Percentiles rank a stretch among this genome's conserved stretches.
Evolutionary conservation across 2,888 invertebrate species (phyloP).

Genomic region (Dicyrtoma fusca): DNA sequence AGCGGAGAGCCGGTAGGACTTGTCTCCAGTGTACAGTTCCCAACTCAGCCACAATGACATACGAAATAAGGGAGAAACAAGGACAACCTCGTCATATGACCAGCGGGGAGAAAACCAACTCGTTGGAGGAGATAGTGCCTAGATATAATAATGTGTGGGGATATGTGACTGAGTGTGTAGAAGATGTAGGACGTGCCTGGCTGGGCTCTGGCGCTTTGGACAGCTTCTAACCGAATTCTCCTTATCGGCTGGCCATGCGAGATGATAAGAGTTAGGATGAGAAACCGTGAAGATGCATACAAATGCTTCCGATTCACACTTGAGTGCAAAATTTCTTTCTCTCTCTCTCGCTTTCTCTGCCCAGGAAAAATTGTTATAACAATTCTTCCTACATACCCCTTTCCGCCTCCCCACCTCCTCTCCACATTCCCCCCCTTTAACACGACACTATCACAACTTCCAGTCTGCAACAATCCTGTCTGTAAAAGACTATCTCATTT

Average conservation of each 20-base stretch:
- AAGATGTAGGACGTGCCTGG: conserved; percentile 14
- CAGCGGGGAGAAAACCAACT: no score
- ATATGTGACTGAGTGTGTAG: neutral
- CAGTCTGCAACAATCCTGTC: neutral
- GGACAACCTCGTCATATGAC: neutral
- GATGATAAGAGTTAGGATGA: conserved; percentile 15
- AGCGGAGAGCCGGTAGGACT: no score
- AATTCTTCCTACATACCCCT: neutral
- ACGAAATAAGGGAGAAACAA: no score
- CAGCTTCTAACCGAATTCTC: conserved; percentile 25
- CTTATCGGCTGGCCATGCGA: conserved; percentile 24
- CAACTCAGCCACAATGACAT: no score
- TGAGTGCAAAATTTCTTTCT: conserved; percentile 4
- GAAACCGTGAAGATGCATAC: conserved; percentile 30
- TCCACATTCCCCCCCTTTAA: neutral
- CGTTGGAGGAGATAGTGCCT: no score
- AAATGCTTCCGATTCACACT: conserved; percentile 27
- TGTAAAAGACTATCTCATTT: no score
- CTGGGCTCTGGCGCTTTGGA: conserved; percentile 15
- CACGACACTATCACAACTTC: neutral
- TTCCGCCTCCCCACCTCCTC: neutral
- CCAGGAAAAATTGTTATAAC: neutral
- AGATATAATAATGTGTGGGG: neutral
- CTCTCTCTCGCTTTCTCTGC: conserved; percentile 4
- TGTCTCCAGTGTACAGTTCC: no score